Percentiles rank a stretch among this genome's conserved stretches.
Evolutionary conservation across 1,140 invertebrate genomes (phyloP).

Genomic region (Penaeus japonicus): DNA sequence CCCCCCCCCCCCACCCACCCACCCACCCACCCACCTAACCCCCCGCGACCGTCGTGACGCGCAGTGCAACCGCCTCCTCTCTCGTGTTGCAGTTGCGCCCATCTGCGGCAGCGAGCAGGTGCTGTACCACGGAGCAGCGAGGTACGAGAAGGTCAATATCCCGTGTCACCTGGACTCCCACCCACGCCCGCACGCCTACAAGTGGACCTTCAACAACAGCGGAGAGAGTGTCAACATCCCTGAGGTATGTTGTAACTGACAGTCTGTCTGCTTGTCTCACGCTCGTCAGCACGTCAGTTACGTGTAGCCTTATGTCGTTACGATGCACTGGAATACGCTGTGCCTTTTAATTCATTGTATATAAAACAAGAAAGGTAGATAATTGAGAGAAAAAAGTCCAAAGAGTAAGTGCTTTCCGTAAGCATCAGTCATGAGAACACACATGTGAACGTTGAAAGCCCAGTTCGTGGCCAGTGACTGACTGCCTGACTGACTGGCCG

Average conservation of each 20-base stretch:
- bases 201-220: constrained; percentile 78
- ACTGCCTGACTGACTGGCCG: background rate
- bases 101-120: constrained; percentile 74
- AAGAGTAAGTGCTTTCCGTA: background rate
- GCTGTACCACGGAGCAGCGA: constrained; percentile 77
- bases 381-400: background rate
- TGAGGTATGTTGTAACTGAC: constrained; percentile 65
- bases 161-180: constrained; percentile 84
- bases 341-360: background rate
- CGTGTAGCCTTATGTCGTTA: too few relatives aligned
- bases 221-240: constrained; percentile 74
- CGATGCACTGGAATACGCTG: too few relatives aligned
- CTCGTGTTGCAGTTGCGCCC: constrained; percentile 70
- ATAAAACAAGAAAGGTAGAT: background rate
- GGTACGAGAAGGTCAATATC: constrained; percentile 78
- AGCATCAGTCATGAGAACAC: background rate
- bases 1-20: too few relatives aligned
- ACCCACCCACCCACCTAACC: too few relatives aligned
- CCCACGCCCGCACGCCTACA: constrained; percentile 76
- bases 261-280: background rate
- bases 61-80: too few relatives aligned
- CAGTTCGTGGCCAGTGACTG: background rate
- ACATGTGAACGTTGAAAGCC: background rate
- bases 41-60: too few relatives aligned
- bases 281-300: background rate